Percentiles rank a stretch among this genome's conserved stretches.
phyloP scores from a whole-genome alignment of 2,797 vertebrate species.

The Saguinus oedipus region DNA sequence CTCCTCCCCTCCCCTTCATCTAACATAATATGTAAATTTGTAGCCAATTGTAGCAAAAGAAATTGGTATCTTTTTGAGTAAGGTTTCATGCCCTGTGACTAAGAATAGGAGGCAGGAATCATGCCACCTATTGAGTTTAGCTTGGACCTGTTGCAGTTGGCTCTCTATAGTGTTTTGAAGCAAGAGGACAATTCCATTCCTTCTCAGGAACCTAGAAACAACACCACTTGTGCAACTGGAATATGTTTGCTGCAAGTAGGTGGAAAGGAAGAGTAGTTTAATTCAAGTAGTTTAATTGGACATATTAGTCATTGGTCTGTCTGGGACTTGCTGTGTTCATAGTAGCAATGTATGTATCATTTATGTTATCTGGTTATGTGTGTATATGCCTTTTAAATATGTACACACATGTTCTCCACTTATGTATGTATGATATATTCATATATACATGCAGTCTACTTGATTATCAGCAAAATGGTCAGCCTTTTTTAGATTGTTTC shows the following conservation, averaged over 20 bases:
- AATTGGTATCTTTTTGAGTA: background rate
- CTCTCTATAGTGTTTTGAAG: conserved; percentile 22
- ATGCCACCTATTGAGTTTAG: background rate
- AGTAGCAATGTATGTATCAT: conserved; percentile 21
- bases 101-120: background rate
- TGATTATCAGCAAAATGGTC: conserved; percentile 34
- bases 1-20: background rate
- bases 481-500: background rate
- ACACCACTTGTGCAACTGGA: background rate
- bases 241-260: background rate
- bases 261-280: background rate
- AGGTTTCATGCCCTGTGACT: background rate
- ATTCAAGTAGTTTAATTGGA: conserved; percentile 20
- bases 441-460: background rate
- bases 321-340: conserved; percentile 25
- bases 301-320: conserved; percentile 15
- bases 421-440: background rate
- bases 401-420: conserved; percentile 1
- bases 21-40: background rate
- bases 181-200: background rate
- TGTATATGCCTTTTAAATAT: conserved; percentile 23
- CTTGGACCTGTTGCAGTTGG: background rate
- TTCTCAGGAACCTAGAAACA: conserved; percentile 44
- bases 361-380: conserved; percentile 49
- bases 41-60: background rate